phyloP scores from a whole-genome alignment of 2,888 invertebrate genomes.

The Alloplasta piceator region DNA sequence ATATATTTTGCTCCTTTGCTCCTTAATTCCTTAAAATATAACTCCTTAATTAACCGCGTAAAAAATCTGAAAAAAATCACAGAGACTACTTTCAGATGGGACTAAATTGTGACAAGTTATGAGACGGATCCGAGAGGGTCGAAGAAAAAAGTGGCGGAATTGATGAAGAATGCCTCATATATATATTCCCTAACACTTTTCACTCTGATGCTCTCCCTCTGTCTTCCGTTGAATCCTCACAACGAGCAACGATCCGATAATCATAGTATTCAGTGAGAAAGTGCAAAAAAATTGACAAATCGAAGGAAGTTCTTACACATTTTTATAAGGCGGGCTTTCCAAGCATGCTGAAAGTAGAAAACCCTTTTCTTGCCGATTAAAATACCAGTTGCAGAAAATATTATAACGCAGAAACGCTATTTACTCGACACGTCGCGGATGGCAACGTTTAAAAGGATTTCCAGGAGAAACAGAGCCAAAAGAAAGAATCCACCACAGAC shows the following conservation, averaged over 20 bases:
- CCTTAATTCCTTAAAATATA: no score
- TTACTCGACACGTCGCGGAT: background rate
- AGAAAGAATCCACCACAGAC: background rate
- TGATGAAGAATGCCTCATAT: no score
- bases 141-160: no score
- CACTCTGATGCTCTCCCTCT: background rate
- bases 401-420: constrained; percentile 32
- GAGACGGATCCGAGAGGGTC: no score
- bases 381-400: constrained; percentile 41
- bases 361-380: constrained; percentile 50
- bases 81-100: no score
- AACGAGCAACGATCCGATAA: constrained; percentile 57
- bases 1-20: no score
- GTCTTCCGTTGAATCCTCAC: constrained; percentile 15
- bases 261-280: constrained; percentile 58
- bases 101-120: no score
- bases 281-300: constrained; percentile 57
- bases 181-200: no score
- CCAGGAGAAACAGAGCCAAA: constrained; percentile 10
- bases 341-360: constrained; percentile 1
- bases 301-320: constrained; percentile 23
- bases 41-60: no score
- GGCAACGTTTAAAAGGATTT: constrained; percentile 22
- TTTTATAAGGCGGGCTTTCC: constrained; percentile 18
- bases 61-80: no score